Conservation (phyloP, 1,140 invertebrate species). For the Drosophila sulfurigaster region DNA sequence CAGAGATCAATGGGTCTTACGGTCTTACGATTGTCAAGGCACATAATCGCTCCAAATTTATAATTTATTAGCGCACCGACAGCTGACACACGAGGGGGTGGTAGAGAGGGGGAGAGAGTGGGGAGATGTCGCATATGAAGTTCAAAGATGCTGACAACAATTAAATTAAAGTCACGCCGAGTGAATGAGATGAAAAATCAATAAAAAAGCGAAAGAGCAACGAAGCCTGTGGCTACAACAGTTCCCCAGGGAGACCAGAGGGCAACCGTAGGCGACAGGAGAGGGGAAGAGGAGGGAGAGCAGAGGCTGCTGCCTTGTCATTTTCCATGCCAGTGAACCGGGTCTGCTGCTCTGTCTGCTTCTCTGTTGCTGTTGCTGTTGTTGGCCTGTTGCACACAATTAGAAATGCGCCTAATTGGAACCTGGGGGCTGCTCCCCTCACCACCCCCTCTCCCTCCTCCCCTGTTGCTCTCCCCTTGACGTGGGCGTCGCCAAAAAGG, state of each 20-base stretch:
- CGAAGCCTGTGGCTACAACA: conserved; percentile 20
- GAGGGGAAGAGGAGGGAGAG: not conserved
- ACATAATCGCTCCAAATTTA: conserved; percentile 76
- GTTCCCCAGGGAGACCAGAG: conserved; percentile 16
- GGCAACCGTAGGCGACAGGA: not conserved
- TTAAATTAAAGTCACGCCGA: conserved; percentile 78
- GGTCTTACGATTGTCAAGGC: conserved; percentile 53
- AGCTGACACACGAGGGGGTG: conserved; percentile 51
- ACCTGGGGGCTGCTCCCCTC: conserved; percentile 40
- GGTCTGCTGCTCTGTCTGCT: conserved; percentile 36
- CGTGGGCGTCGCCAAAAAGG: conserved; percentile 26
- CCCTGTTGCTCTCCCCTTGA: not conserved
- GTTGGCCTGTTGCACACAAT: conserved; percentile 47
- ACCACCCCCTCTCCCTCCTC: not conserved
- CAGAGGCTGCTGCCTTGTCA: conserved; percentile 41
- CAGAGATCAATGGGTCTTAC: conserved; percentile 64
- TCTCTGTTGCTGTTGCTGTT: conserved; percentile 15
- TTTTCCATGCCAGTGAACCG: conserved; percentile 76
- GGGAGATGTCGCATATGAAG: conserved; percentile 28
- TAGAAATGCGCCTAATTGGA: conserved; percentile 73
- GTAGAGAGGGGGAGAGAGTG: too few relatives aligned
- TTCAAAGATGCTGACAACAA: conserved; percentile 83
- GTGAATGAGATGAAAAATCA: conserved; percentile 17
- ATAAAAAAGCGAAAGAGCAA: conserved; percentile 27
- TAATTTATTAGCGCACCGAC: conserved; percentile 74